Percentiles rank a stretch among this genome's conserved stretches.
Conservation (phyloP, 2,113 vertebrate species). For the Indicator maculatus region DNA sequence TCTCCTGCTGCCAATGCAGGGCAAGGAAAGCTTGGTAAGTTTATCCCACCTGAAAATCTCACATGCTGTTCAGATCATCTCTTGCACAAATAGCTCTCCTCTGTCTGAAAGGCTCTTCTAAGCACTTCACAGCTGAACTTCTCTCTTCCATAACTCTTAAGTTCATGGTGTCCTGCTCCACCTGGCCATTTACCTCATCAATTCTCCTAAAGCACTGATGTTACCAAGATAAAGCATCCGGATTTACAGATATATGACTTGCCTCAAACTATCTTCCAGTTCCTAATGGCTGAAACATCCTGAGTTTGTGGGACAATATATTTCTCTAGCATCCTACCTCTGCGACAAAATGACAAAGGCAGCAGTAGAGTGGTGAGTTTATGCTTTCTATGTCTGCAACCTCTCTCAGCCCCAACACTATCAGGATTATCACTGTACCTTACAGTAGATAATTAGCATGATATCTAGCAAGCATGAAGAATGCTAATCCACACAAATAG, state of each 20-base stretch:
- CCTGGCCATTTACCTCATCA: neutral
- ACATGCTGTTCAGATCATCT: neutral
- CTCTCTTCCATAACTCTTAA: neutral
- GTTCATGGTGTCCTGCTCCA: rapidly evolving
- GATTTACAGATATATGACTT: neutral
- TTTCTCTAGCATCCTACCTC: neutral
- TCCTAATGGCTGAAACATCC: neutral
- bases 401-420: neutral
- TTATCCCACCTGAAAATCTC: neutral
- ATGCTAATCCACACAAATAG: constrained; percentile 24
- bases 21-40: neutral
- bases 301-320: neutral
- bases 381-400: neutral
- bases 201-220: neutral
- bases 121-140: neutral
- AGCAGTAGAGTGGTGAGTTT: neutral
- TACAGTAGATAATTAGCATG: neutral
- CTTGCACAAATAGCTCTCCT: neutral
- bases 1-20: neutral
- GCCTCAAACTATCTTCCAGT: neutral
- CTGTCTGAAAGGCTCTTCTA: neutral
- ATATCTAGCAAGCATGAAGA: neutral
- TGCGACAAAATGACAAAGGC: neutral
- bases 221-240: neutral
- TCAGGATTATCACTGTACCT: neutral